Base-by-base conservation (phyloP, 1,140 invertebrate species). In the Coelopa frigida region DNA sequence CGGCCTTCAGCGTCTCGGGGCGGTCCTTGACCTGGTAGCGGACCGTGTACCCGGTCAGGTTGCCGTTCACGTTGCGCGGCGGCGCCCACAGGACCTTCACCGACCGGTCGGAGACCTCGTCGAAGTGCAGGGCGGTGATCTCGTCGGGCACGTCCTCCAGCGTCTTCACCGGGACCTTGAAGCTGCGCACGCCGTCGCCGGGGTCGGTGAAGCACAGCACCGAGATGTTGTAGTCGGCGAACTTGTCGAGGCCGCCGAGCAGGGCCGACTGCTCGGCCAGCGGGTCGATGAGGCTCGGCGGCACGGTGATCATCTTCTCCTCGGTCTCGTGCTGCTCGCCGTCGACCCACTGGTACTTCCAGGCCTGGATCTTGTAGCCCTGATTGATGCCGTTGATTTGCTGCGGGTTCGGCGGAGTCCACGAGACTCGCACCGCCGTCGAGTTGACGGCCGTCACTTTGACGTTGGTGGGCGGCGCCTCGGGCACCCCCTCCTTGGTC, bases 331-430 rank as follows among this genome's bases (percentile, higher is more conserved):
- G 73, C 14, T 72, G 68, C 52, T 79, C 76, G 14, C 72, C 74
- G 3, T 77, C 76, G 1, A 57, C 52, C 1, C 68, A 59, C 44
- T 80, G 78, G 61, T 76, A 79, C 53, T 75, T 76, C 89, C 90
- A 94, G 0, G 91, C 87, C 77, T 94, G 89, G 17, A 96, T 80
- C 73, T 95, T 98, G 59, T 98, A 98, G 6, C 95, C 96, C 73
- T 96, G 92, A 77, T 98, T 98, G 14, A 98, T 94, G 22, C 96
- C 96, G 69, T 98, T 98, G 32, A 99, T 96, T 71, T 94, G 90
- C 58, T 97, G 92, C 0, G 93, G 92, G 75, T 95, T 88, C 3
- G 94, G 91, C 2, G 91, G 89, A 22, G 81, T 86, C 91, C 91
- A 94, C 72, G 77, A 84, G 1, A 94, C 84, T 47, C 78, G 74